Percentiles rank a stretch among this genome's conserved stretches.
Evolutionary conservation across 2,797 vertebrate species (phyloP).

Genomic region (Mormyrus hasselquistii): DNA sequence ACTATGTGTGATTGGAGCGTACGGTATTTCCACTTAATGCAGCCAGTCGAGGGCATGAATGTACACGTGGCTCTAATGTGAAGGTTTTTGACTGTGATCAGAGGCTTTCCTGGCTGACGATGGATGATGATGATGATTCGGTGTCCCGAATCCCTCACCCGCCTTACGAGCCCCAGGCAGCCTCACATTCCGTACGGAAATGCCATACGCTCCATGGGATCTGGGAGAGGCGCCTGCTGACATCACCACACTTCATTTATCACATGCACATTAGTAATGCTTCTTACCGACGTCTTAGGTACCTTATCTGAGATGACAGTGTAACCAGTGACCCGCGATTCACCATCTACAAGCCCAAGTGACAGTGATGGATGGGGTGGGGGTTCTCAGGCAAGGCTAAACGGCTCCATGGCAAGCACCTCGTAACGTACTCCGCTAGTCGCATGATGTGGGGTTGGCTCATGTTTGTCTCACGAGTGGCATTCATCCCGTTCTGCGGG

Average conservation of each 20-base stretch:
- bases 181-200: background rate
- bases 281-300: background rate
- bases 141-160: background rate
- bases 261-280: background rate
- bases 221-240: background rate
- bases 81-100: background rate
- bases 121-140: background rate
- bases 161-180: background rate
- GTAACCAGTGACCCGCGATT: background rate
- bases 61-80: background rate
- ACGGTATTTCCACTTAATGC: background rate
- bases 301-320: background rate
- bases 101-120: background rate
- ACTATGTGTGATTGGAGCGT: background rate
- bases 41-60: background rate
- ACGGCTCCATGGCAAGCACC: background rate
- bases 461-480: background rate
- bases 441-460: background rate
- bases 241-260: background rate
- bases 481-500: constrained; percentile 12
- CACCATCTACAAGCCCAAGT: background rate
- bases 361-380: background rate
- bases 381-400: background rate
- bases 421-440: background rate
- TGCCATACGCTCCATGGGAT: background rate